Evolutionary conservation across 2,888 invertebrate species (phyloP).

Genomic region (Chrysolina oricalcia): DNA sequence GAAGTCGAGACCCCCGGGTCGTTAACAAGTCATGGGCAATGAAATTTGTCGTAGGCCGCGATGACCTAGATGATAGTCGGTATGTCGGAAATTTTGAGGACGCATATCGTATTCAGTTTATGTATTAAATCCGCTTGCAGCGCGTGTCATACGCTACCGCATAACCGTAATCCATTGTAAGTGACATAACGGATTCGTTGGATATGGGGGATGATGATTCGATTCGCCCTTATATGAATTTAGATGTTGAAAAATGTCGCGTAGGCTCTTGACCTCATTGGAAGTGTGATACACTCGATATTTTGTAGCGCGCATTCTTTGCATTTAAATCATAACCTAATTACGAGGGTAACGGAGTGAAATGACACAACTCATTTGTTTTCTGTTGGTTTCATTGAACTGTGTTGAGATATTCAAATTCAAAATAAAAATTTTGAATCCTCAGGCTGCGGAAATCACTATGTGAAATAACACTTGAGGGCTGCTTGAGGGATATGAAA

Average conservation of each 20-base stretch:
- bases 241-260: neutral
- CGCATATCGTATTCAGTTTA: slow-evolving; percentile 23
- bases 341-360: too few relatives aligned
- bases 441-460: too few relatives aligned
- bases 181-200: slow-evolving; percentile 16
- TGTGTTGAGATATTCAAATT: too few relatives aligned
- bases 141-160: slow-evolving; percentile 10
- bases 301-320: too few relatives aligned
- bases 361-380: too few relatives aligned
- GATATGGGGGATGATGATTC: slow-evolving; percentile 7
- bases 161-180: slow-evolving; percentile 22
- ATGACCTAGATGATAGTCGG: slow-evolving; percentile 13
- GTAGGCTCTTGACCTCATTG: neutral
- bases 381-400: too few relatives aligned
- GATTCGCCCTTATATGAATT: slow-evolving; percentile 1
- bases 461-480: too few relatives aligned
- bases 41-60: slow-evolving; percentile 24
- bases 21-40: slow-evolving; percentile 23
- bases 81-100: slow-evolving; percentile 18
- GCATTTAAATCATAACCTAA: too few relatives aligned
- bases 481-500: too few relatives aligned
- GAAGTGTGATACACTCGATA: too few relatives aligned
- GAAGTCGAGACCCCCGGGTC: slow-evolving; percentile 19
- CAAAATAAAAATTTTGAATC: too few relatives aligned
- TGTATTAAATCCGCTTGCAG: slow-evolving; percentile 18